Evolutionary conservation across 2,888 invertebrate genomes (phyloP).

Genomic region (Oligia fasciuncula): DNA sequence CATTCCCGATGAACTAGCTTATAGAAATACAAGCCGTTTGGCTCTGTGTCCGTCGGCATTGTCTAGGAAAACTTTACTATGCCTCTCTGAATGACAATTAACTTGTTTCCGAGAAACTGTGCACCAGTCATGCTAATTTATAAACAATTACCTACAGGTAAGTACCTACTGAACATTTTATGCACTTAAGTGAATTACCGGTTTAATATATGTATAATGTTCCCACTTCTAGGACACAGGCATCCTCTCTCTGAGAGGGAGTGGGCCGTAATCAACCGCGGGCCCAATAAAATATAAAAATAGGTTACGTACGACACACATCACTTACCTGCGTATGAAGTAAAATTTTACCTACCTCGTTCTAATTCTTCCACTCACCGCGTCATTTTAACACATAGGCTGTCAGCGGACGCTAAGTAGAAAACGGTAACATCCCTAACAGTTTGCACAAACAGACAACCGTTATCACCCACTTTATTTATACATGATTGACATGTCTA

Average conservation of each 20-base stretch:
- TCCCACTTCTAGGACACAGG: no score
- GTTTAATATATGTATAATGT: not conserved
- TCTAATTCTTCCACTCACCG: constrained; percentile 54
- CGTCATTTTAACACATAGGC: constrained; percentile 68
- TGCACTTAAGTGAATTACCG: constrained; percentile 25
- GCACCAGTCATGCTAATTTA: constrained; percentile 23
- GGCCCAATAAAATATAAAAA: not conserved
- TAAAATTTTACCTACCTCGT: constrained; percentile 39
- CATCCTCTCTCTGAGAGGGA: no score
- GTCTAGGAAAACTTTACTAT: constrained; percentile 21
- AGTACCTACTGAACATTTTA: constrained; percentile 29
- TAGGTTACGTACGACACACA: constrained; percentile 31
- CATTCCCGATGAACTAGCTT: constrained; percentile 37
- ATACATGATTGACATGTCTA: constrained; percentile 72
- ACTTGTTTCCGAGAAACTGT: constrained; percentile 27
- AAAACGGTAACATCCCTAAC: constrained; percentile 85
- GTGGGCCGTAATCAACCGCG: no score
- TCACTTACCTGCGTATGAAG: constrained; percentile 17
- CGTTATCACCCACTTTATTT: constrained; percentile 86
- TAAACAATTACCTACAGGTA: constrained; percentile 34
- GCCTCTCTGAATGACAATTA: constrained; percentile 49
- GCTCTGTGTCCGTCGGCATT: constrained; percentile 41
- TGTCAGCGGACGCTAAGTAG: constrained; percentile 77
- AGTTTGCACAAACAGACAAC: constrained; percentile 81
- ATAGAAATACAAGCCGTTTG: constrained; percentile 45